Evolutionary conservation across 2,888 invertebrate genomes (phyloP).

Genomic region (Anthrax anthrax): DNA sequence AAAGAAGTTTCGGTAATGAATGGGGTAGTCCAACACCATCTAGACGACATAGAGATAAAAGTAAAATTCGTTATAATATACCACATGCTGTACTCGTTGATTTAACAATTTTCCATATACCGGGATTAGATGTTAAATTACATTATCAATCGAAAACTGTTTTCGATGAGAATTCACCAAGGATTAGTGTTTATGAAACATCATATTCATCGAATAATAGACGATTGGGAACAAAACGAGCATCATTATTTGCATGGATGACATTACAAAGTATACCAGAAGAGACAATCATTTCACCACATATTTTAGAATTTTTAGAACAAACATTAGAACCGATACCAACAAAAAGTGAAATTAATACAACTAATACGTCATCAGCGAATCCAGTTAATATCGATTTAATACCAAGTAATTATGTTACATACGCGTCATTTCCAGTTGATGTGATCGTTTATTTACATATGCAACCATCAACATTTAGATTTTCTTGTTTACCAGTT

Average conservation of each 20-base stretch:
- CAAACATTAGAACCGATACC: conserved; percentile 95
- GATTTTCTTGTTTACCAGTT: conserved; percentile 91
- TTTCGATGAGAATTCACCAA: conserved; percentile 43
- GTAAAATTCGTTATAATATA: conserved; percentile 32
- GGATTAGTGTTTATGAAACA: conserved; percentile 24
- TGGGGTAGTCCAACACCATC: conserved; percentile 41
- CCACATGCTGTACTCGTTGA: conserved; percentile 46
- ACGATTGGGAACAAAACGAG: conserved; percentile 64
- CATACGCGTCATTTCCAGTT: conserved; percentile 90
- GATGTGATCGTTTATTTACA: conserved; percentile 98
- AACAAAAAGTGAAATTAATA: conserved; percentile 38
- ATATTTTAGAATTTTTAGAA: conserved; percentile 91
- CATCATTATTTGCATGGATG: conserved; percentile 86
- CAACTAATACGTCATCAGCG: conserved; percentile 24
- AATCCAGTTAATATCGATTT: conserved; percentile 38
- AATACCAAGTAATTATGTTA: conserved; percentile 60
- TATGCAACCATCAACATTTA: conserved; percentile 92
- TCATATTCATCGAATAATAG: conserved; percentile 27
- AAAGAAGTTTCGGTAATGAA: conserved; percentile 30
- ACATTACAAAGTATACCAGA: conserved; percentile 94
- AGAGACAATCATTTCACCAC: conserved; percentile 94
- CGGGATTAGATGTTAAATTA: conserved; percentile 78
- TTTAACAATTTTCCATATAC: conserved; percentile 78
- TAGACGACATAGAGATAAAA: conserved; percentile 31
- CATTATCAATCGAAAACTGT: conserved; percentile 67